Evolutionary conservation across 2,888 invertebrate species (phyloP).

Genomic region (Tricholauxania praeusta): DNA sequence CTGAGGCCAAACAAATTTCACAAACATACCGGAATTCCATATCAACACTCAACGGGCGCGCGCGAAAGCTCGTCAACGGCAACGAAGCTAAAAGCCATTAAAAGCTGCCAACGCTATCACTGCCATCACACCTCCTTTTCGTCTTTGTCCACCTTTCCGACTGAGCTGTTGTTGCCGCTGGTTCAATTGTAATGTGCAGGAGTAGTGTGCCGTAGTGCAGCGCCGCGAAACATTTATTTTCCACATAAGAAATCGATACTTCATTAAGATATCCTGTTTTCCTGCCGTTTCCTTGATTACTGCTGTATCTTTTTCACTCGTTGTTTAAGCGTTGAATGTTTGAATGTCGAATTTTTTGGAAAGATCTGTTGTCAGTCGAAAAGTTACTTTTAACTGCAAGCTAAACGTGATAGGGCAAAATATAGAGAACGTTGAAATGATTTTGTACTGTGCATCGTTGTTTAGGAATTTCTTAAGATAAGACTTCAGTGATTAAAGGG

Average conservation of each 20-base stretch:
- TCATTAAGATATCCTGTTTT: conserved; percentile 49
- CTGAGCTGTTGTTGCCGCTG: not conserved
- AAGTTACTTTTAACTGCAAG: conserved; percentile 13
- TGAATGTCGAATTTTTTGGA: not conserved
- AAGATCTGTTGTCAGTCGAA: conserved; percentile 16
- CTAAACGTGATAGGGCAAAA: not conserved
- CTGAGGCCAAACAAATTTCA: conserved; percentile 1
- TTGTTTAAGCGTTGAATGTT: not conserved
- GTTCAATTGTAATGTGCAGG: not conserved
- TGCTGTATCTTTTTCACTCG: conserved; percentile 1
- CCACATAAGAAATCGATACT: conserved; percentile 49
- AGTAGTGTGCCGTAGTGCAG: too few relatives aligned
- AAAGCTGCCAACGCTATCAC: not conserved
- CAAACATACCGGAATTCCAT: conserved; percentile 13
- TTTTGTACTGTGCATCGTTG: too few relatives aligned
- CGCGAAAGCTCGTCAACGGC: not conserved
- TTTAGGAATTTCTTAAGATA: too few relatives aligned
- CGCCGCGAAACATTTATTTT: not conserved
- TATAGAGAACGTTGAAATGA: too few relatives aligned
- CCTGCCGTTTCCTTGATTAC: conserved; percentile 28
- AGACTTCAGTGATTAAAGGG: too few relatives aligned
- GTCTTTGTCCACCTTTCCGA: too few relatives aligned
- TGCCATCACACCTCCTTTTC: too few relatives aligned
- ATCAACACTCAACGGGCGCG: conserved; percentile 12
- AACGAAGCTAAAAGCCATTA: conserved; percentile 14